A percentile compares a stretch with the other conserved stretches of the same genome.
Conservation (phyloP, 2,888 invertebrate species). For the Drosophila parthenogenetica region DNA sequence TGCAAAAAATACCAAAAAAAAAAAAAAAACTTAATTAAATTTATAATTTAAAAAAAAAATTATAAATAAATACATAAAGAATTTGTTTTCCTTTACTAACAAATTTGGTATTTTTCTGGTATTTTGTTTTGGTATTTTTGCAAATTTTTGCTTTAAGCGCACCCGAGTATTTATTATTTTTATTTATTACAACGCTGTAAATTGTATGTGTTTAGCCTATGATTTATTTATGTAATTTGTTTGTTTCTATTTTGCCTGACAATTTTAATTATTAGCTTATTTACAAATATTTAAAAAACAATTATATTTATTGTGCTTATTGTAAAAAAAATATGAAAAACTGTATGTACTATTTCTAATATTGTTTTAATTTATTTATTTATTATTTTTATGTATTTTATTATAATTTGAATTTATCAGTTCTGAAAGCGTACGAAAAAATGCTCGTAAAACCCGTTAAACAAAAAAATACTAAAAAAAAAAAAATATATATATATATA, state of each 20-base stretch:
- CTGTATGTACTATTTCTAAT: conserved; percentile 13
- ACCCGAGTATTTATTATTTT: not conserved
- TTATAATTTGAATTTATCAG: conserved; percentile 16
- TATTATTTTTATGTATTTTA: conserved; percentile 22
- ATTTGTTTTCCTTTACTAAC: too few species aligned
- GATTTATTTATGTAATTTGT: conserved; percentile 19
- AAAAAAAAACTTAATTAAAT: not conserved
- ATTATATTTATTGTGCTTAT: conserved; percentile 18
- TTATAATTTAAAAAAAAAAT: too few species aligned
- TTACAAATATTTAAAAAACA: conserved; percentile 6
- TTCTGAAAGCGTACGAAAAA: conserved; percentile 9
- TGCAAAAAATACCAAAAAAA: not conserved
- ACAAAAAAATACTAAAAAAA: conserved; percentile 7
- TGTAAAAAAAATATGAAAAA: conserved; percentile 10
- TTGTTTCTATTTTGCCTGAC: conserved; percentile 34
- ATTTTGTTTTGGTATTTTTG: conserved; percentile 15
- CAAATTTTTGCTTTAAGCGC: conserved; percentile 16
- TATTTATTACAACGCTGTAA: not conserved
- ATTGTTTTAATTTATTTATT: conserved; percentile 24
- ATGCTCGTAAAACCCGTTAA: conserved; percentile 21
- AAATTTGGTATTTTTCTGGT: conserved; percentile 2
- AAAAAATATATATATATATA: conserved; percentile 5
- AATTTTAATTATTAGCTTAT: conserved; percentile 20
- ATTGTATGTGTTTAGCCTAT: conserved; percentile 26
- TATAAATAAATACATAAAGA: too few species aligned